These are phyloP conservation scores for Probaryconus sp. DNA, from an alignment of 1,140 invertebrate species.

Conservation along the genomic window DNA sequence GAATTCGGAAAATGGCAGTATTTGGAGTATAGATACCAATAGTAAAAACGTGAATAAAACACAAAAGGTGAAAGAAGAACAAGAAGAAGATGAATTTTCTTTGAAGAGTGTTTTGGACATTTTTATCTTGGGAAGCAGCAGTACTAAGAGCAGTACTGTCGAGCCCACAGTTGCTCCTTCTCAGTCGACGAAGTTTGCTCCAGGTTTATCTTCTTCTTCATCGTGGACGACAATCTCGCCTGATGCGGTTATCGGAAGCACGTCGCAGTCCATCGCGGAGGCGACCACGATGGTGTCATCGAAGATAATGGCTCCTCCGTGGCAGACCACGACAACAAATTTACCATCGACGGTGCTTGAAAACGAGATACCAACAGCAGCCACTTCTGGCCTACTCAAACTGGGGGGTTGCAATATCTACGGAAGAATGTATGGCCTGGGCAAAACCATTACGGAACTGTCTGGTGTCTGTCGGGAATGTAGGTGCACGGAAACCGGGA, in stretches of 20 bases:
- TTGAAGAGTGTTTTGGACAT: constrained; percentile 34
- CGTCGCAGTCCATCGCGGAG: constrained; percentile 47
- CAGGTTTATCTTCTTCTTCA: constrained; percentile 14
- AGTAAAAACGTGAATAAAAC: too few relatives aligned
- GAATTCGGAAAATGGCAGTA: too few relatives aligned
- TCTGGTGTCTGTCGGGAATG: constrained; percentile 90
- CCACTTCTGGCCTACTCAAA: constrained; percentile 82
- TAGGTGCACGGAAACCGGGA: constrained; percentile 91
- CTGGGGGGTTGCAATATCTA: constrained; percentile 95
- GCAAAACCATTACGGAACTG: constrained; percentile 89
- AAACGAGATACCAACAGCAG: constrained; percentile 49
- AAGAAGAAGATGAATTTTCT: constrained; percentile 10
- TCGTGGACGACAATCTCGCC: background rate
- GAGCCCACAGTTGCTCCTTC: too few relatives aligned
- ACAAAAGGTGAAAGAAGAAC: background rate
- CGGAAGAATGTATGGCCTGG: constrained; percentile 91
- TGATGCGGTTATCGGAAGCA: constrained; percentile 23
- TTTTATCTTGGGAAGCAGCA: constrained; percentile 28
- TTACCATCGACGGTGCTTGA: constrained; percentile 50
- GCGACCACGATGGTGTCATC: constrained; percentile 55
- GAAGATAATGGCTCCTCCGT: constrained; percentile 38
- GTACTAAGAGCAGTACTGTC: constrained; percentile 6
- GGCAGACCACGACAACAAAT: constrained; percentile 45
- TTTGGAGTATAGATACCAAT: too few relatives aligned
- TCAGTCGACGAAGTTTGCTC: constrained; percentile 27